These are phyloP conservation scores for Bombus picipes DNA, from an alignment of 1,140 invertebrate genomes.

Conservation along the genomic window DNA sequence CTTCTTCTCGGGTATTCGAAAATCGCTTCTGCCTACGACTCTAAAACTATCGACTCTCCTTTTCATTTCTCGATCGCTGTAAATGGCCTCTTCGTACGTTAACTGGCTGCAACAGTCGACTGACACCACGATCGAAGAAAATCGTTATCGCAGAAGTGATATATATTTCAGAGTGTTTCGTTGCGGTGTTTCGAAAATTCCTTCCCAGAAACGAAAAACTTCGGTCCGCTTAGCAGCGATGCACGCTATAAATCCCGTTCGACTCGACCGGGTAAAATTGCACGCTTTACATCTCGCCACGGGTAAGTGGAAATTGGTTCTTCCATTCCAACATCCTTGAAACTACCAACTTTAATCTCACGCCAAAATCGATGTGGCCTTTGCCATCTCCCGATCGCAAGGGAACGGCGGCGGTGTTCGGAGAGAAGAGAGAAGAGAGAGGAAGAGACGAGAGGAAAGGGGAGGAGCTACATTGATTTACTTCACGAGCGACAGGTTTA, in stretches of 20 bases:
- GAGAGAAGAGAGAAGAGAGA: not conserved
- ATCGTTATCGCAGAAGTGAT: too few species aligned
- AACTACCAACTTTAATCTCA: slow-evolving; percentile 67
- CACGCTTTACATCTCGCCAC: slow-evolving; percentile 54
- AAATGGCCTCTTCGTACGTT: not conserved
- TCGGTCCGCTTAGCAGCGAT: slow-evolving; percentile 15
- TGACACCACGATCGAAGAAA: too few species aligned
- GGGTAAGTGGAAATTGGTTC: slow-evolving; percentile 63
- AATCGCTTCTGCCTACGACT: not conserved
- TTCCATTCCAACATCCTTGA: slow-evolving; percentile 56
- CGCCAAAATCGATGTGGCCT: slow-evolving; percentile 67
- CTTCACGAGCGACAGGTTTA: slow-evolving; percentile 67
- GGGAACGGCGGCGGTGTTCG: not conserved
- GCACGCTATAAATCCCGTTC: slow-evolving; percentile 49
- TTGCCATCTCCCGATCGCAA: slow-evolving; percentile 40
- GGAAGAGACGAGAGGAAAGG: not conserved
- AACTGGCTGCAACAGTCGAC: not conserved
- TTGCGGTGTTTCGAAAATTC: slow-evolving; percentile 17
- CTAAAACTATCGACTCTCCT: not conserved
- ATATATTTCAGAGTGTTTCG: not conserved
- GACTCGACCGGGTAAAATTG: slow-evolving; percentile 45
- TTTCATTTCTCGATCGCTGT: not conserved
- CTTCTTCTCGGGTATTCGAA: not conserved
- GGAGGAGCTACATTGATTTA: slow-evolving; percentile 65
- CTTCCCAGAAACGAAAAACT: slow-evolving; percentile 21